Conservation (phyloP, 2,113 vertebrate genomes). For the Guaruba guarouba region DNA sequence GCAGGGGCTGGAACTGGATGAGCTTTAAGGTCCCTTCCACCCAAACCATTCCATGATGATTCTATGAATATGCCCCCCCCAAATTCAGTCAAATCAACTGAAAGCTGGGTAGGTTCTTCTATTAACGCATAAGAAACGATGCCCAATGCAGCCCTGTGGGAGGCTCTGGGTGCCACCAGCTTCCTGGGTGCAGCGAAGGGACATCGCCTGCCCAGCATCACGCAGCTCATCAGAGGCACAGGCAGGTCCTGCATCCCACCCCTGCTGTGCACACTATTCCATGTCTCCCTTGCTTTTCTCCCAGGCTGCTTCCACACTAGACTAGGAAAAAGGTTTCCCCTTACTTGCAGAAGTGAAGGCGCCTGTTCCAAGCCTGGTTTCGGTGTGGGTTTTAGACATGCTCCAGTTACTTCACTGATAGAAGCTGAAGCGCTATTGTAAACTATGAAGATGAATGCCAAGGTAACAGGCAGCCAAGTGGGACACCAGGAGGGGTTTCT, state of each 20-base stretch:
- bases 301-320: not conserved
- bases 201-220: not conserved
- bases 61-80: not conserved
- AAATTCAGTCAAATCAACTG: not conserved
- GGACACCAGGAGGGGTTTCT: not conserved
- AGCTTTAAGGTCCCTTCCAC: not conserved
- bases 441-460: not conserved
- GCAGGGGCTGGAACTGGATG: not conserved
- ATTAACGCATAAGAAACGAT: not conserved
- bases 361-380: not conserved
- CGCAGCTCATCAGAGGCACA: not conserved
- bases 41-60: not conserved
- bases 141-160: not conserved
- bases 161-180: not conserved
- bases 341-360: not conserved
- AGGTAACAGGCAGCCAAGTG: not conserved
- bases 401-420: not conserved
- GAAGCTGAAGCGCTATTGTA: not conserved
- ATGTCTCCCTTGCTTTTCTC: not conserved
- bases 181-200: not conserved
- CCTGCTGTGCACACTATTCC: not conserved
- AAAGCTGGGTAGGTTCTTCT: not conserved
- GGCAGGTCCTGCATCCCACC: no score
- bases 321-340: not conserved
- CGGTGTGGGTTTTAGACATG: not conserved